Base-by-base conservation (phyloP, 2,797 vertebrate species). In the Chromis chromis region DNA sequence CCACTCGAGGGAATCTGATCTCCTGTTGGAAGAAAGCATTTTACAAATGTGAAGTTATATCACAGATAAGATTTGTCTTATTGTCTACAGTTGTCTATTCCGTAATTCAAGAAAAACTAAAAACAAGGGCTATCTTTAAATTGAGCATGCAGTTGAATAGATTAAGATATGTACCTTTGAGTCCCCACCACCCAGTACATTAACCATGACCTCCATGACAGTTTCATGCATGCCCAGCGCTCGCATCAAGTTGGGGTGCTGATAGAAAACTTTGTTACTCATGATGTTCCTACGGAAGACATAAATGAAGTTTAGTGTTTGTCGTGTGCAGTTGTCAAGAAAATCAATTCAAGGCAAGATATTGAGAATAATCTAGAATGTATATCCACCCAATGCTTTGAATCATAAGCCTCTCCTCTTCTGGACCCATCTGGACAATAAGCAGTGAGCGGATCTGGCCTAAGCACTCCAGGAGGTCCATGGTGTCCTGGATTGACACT, bases 121-220 rank as follows among this genome's bases (percentile, higher is more conserved):
- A 78, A 70, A 28, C 19, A 49, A 49, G 2, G 9, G 12, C 0
- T 22, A 22, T 17, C 1, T 65, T 1, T 60, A 12, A 7, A 65
- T 36, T 33, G 1, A 53, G 4, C 17, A 57, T 55, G 6, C 14
- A 48, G 10, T 5, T 59, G 3, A 55, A 28, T 22, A 19, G 19
- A 12, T 64, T 12, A 58, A 39, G 52, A 33, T 54, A 14, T 9
- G 69, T 86, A 98, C 97, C 96, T 98, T 98, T 36, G 96, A 96
- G 79, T 98, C 97, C 0, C 97, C 97, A 0, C 96, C 97, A 0
- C 97, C 97, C 0, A 98, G 93, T 6, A 98, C 97, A 2, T 98
- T 98, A 65, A 98, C 97, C 97, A 98, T 98, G 65, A 98, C 97
- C 88, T 98, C 97, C 97, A 98, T 98, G 70, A 98, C 97, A 0